Conservation (phyloP, 1,140 invertebrate species). For the Calliphora vicina region DNA sequence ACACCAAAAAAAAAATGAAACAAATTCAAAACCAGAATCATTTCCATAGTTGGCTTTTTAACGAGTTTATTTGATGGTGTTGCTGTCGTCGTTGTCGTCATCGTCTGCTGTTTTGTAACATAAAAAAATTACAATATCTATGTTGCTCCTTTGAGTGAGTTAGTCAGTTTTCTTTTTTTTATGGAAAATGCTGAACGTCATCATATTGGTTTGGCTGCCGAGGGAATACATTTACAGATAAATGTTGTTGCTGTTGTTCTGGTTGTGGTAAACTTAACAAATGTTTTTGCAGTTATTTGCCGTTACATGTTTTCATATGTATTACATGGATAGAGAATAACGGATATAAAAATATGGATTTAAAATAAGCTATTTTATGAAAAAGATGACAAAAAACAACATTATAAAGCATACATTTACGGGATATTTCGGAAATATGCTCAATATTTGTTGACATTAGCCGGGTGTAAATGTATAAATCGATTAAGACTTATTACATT, state of each 20-base stretch:
- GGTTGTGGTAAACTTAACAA: too few relatives aligned
- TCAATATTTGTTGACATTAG: not conserved
- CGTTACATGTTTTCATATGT: not conserved
- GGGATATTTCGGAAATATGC: not conserved
- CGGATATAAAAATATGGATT: not conserved
- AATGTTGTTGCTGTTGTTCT: not conserved
- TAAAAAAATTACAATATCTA: not conserved
- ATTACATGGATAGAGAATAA: not conserved
- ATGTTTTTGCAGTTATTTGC: too few relatives aligned
- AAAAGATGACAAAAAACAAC: not conserved
- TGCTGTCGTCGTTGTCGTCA: not conserved
- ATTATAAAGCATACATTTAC: not conserved
- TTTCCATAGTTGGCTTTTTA: slow-evolving; percentile 2
- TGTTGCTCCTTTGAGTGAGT: not conserved
- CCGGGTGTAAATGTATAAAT: not conserved
- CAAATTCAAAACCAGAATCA: not conserved
- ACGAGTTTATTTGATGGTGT: not conserved
- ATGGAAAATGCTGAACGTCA: not conserved
- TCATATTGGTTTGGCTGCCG: not conserved
- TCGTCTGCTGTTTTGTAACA: not conserved
- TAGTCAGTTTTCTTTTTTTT: too few relatives aligned
- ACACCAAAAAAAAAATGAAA: too few relatives aligned
- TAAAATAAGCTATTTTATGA: not conserved
- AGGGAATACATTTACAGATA: not conserved
- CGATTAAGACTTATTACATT: not conserved